phyloP scores from a whole-genome alignment of 1,140 invertebrate genomes.

The Trichonephila clavata region DNA sequence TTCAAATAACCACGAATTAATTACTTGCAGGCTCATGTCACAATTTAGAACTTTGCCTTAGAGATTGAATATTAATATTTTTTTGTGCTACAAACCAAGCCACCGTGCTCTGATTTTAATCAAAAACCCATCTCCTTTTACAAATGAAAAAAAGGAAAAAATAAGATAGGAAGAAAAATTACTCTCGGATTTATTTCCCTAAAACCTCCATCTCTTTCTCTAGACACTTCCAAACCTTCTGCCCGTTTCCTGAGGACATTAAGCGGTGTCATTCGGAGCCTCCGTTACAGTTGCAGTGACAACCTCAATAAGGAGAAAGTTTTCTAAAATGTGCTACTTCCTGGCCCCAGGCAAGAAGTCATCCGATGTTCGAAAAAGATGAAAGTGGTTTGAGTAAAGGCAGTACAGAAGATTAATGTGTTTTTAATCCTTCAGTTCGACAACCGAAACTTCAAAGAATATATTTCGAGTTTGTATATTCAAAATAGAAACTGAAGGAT shows the following conservation, averaged over 20 bases:
- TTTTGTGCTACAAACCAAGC: not conserved
- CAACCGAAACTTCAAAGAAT: too few relatives aligned
- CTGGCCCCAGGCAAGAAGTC: not conserved
- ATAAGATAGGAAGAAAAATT: slow-evolving; percentile 7
- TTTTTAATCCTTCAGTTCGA: too few relatives aligned
- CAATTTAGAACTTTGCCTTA: not conserved
- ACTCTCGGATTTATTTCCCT: not conserved
- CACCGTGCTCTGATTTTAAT: not conserved
- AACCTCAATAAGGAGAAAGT: slow-evolving; percentile 29
- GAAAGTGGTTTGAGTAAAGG: not conserved
- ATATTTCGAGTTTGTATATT: too few relatives aligned
- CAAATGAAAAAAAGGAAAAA: not conserved
- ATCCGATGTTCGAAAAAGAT: not conserved
- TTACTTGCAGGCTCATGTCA: not conserved
- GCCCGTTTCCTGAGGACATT: slow-evolving; percentile 27
- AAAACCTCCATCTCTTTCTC: not conserved
- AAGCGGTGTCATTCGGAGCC: not conserved
- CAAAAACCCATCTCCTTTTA: not conserved
- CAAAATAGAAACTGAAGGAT: too few relatives aligned
- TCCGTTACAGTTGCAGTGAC: not conserved
- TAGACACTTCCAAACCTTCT: slow-evolving; percentile 14
- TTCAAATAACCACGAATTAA: too few relatives aligned
- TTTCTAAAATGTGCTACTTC: slow-evolving; percentile 40
- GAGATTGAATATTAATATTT: not conserved
- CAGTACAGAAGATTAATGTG: not conserved